Base-by-base conservation (phyloP, 2,113 vertebrate species). In the Xerus inauris region DNA sequence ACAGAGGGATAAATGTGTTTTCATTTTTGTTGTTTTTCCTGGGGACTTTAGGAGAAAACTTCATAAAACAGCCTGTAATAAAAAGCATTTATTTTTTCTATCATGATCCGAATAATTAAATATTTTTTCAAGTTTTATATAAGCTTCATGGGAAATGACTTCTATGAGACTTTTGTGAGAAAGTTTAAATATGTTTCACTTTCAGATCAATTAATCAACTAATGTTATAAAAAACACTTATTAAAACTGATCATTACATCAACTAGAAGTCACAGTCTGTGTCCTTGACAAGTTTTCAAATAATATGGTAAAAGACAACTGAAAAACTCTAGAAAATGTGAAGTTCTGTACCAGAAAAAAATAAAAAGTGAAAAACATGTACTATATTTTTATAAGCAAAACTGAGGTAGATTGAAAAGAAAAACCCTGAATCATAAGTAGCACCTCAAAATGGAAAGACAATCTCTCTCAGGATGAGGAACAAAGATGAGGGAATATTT, bases 121-220 rank as follows among this genome's bases (percentile, higher is more conserved):
- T n/a, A 69, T 28, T 87, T 86, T 89, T 94, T 67, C 5, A 83
- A 84, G 32, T 71, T 94, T 76, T n/a, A 42, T 71, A 38, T 64
- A 86, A 69, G 13, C 26, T 91, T 59, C 83, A 17, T 16, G 11
- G 71, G 62, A 54, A 64, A 91, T 54, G 22, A 71, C 14, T 77
- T 87, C 19, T 17, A 30, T 83, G 9, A 94, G 22, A 54, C 8
- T 40, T 87, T 30, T 42, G 3, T 81, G 14, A 59, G 59, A 65
- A 1, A 71, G 42, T 45, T 79, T 84, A 84, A 65, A 45, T 59
- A 49, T 64, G 9, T n/a, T 42, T 57, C 20, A 13, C 38, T 42
- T 65, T 24, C 30, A 91, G 42, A 54, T 75, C 69, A 49, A 69
- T 82, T 86, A n/a, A 87, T 54, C 8, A 45, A 42, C 49, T 73